Evolutionary conservation across 2,888 invertebrate genomes (phyloP).

Genomic region (Heliconius charithonia): DNA sequence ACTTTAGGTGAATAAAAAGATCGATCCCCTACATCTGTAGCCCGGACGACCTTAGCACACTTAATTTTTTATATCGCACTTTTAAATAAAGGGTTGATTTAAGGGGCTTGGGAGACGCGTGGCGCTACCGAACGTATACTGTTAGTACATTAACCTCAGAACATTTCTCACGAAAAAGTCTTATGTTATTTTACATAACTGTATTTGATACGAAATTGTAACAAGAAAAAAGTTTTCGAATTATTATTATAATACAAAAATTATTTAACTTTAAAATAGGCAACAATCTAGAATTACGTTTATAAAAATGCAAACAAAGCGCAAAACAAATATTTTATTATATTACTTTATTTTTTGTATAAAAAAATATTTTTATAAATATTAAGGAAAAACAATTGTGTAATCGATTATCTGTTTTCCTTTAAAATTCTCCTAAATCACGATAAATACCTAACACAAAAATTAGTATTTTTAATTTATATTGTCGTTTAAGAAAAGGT

Average conservation of each 20-base stretch:
- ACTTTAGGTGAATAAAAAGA: constrained; percentile 38
- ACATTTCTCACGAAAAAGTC: not conserved
- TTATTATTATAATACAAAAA: not conserved
- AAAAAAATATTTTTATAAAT: not conserved
- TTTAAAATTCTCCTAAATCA: not conserved
- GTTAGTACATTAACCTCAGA: constrained; percentile 59
- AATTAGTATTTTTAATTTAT: not conserved
- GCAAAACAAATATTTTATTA: not conserved
- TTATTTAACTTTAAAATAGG: no score
- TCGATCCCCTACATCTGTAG: constrained; percentile 48
- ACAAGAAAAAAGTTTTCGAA: not conserved
- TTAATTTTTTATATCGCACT: constrained; percentile 57
- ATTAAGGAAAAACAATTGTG: not conserved
- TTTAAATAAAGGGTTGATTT: constrained; percentile 64
- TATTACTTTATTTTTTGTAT: not conserved
- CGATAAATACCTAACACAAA: not conserved
- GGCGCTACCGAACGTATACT: constrained; percentile 53
- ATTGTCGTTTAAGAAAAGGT: not conserved
- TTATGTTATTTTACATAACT: not conserved
- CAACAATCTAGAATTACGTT: no score
- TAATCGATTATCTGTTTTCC: not conserved
- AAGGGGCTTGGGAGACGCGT: constrained; percentile 67
- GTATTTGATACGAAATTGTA: not conserved
- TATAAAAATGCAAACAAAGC: not conserved
- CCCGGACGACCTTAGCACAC: constrained; percentile 73